Base-by-base conservation (phyloP, 2,888 invertebrate species). In the Gari tellinella region DNA sequence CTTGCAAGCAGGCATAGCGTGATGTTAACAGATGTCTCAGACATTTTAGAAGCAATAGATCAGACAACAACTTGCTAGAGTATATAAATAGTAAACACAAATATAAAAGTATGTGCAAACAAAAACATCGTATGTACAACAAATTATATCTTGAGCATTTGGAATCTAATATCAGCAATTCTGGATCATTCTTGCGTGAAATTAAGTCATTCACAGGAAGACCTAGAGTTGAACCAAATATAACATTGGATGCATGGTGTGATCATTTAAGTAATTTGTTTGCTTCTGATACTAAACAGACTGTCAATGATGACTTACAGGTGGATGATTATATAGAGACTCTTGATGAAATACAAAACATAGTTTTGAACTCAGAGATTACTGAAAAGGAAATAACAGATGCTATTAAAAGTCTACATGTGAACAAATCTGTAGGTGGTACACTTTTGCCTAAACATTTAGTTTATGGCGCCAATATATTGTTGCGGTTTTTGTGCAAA, bases 381-480 rank as follows among this genome's bases (percentile, higher is more conserved):
- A 40, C 40, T 12, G 51, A 14, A n/a, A 10, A 49, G 8, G 51
- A 49, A 25, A 25, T 23, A 10, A 8, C 23, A 49, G 25, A 12
- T 23, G 10, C 10, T 14, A 19, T 49, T 23, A 49, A 49, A 49
- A 8, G 7, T 21, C 10, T 49, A 21, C 17, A 23, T 10, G 21
- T 19, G 17, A 49, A 49, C n/a, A 49, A 49, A 49, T 19, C 51
- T n/a, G 8, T n/a, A 12, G 21, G 10, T 21, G 51, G 51, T 12
- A 49, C 17, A 8, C n/a, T 49, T 5, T n/a, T 12, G 12, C 21
- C 51, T 5, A 8, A 49, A 14, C 51, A 49, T 21, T 10, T 49
- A 21, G 23, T 49, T 21, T 49, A 49, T 49, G 51, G 51, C 10
- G 23, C 23, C 12, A 10, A 25, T 23, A 25, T 23, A 21, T 25